phyloP scores from a whole-genome alignment of 2,797 vertebrate species.

The Chiloscyllium punctatum region DNA sequence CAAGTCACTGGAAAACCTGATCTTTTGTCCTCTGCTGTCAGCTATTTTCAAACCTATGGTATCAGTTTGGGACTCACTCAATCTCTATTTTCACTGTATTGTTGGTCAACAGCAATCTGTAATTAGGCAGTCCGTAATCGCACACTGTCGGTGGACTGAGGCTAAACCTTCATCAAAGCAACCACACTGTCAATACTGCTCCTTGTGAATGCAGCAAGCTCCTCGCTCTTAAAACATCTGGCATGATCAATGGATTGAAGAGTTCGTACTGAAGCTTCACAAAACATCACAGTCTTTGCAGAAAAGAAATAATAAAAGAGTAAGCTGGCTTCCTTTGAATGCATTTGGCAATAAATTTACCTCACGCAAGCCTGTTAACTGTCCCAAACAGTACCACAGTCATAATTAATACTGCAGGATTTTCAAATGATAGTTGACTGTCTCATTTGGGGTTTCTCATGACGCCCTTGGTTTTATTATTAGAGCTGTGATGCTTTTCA shows the following conservation, averaged over 20 bases:
- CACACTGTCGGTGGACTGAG: background rate
- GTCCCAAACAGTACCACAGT: background rate
- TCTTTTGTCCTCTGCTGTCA: background rate
- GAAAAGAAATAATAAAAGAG: conserved; percentile 19
- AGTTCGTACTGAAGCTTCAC: background rate
- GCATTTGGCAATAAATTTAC: conserved; percentile 1
- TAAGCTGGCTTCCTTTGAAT: background rate
- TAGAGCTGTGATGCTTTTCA: background rate
- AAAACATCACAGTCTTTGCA: conserved; percentile 11
- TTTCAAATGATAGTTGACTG: background rate
- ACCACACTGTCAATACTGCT: background rate
- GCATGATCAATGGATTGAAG: background rate
- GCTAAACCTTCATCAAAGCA: background rate
- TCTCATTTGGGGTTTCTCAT: background rate
- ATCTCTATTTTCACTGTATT: background rate
- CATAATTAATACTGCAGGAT: background rate
- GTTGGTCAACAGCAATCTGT: background rate
- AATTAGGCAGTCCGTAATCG: background rate
- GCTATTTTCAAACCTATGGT: background rate
- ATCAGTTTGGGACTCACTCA: background rate
- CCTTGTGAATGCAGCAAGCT: background rate
- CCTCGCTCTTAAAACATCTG: conserved; percentile 1
- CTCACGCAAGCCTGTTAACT: background rate
- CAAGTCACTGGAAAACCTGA: background rate
- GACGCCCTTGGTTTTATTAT: background rate